phyloP scores from a whole-genome alignment of 2,113 vertebrate species.

The Cebus imitator region DNA sequence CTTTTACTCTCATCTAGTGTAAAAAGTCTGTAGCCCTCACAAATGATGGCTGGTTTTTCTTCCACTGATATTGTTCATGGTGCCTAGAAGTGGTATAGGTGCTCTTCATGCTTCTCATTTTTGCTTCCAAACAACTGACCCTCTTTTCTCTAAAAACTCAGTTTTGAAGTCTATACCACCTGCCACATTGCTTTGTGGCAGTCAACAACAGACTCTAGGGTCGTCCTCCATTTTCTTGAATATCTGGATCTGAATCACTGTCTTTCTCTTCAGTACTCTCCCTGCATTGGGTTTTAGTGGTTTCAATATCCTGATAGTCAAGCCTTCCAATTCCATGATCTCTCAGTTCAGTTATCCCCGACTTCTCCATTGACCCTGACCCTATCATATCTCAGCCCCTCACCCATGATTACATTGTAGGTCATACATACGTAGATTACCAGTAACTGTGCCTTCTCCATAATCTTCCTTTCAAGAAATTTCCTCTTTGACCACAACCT shows the following conservation, averaged over 20 bases:
- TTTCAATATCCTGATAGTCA: not conserved
- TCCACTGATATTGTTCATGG: not conserved
- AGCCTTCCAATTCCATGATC: not conserved
- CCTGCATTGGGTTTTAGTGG: not conserved
- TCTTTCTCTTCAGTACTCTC: not conserved
- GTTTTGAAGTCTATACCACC: not conserved
- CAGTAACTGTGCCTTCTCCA: not conserved
- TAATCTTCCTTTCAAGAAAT: not conserved
- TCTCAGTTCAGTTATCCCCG: not conserved
- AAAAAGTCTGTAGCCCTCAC: not conserved
- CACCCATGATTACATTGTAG: not conserved
- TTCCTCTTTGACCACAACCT: not conserved
- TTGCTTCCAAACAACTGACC: not conserved
- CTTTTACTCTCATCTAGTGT: not conserved
- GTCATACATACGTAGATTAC: accelerated
- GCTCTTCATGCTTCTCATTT: not conserved
- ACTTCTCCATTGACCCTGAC: not conserved
- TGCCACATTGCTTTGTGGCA: not conserved
- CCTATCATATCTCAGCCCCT: not conserved
- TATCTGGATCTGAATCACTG: too few relatives aligned
- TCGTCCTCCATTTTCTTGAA: not conserved
- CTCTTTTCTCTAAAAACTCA: not conserved
- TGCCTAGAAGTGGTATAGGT: not conserved
- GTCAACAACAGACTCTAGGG: accelerated
- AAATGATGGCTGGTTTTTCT: not conserved